Evolutionary conservation across 2,888 invertebrate genomes (phyloP).

Genomic region (Cactoblastis cactorum): DNA sequence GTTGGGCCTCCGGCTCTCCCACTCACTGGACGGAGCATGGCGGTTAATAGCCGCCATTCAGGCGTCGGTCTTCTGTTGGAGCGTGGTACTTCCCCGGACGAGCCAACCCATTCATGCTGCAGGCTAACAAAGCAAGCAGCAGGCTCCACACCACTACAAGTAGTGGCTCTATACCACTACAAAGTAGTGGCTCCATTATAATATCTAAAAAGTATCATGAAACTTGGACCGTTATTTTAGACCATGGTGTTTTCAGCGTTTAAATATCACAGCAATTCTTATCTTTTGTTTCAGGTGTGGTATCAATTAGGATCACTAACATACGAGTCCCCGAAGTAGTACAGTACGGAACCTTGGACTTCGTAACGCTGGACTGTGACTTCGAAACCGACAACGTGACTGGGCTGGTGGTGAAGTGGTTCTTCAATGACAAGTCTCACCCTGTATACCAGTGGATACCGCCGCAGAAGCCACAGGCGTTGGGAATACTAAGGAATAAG

Average conservation of each 20-base stretch:
- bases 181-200: too few species aligned
- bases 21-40: too few species aligned
- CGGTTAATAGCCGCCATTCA: too few species aligned
- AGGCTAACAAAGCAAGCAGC: too few species aligned
- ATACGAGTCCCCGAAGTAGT: slow-evolving; percentile 81
- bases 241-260: neutral
- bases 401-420: slow-evolving; percentile 88
- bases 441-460: slow-evolving; percentile 91
- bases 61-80: too few species aligned
- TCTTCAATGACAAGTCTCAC: slow-evolving; percentile 81
- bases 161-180: too few species aligned
- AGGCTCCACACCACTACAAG: too few species aligned
- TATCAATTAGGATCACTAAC: slow-evolving; percentile 79
- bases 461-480: slow-evolving; percentile 82
- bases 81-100: too few species aligned
- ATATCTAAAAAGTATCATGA: neutral
- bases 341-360: slow-evolving; percentile 77
- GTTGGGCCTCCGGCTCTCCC: too few species aligned
- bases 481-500: slow-evolving; percentile 73
- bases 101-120: too few species aligned
- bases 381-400: slow-evolving; percentile 82
- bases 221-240: neutral
- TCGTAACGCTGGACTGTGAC: slow-evolving; percentile 85
- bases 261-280: too few species aligned
- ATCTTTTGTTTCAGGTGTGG: slow-evolving; percentile 67